Evolutionary conservation across 1,140 invertebrate genomes (phyloP).

Genomic region (Nasonia longicornis): DNA sequence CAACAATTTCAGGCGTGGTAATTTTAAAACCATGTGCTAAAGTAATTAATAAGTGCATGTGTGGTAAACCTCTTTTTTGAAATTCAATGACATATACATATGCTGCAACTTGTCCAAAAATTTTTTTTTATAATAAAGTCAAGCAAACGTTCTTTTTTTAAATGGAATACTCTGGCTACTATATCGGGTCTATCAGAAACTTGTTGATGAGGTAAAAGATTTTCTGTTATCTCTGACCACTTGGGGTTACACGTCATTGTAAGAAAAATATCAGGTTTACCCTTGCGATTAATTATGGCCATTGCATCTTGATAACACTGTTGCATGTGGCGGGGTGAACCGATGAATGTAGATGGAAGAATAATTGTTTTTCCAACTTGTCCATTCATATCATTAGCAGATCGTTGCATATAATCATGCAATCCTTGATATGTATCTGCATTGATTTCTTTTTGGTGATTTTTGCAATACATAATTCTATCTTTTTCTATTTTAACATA

Average conservation of each 20-base stretch:
- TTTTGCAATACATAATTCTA: constrained; percentile 28
- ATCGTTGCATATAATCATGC: constrained; percentile 36
- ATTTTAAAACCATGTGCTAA: constrained; percentile 55
- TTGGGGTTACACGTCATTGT: constrained; percentile 23
- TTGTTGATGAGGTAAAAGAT: no score
- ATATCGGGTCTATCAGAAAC: no score
- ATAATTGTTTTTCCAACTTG: constrained; percentile 52
- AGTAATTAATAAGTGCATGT: constrained; percentile 66
- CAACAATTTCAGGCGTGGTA: not conserved
- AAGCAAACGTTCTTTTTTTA: constrained; percentile 42
- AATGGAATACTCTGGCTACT: not conserved
- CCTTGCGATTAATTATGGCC: no score
- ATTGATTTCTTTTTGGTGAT: no score
- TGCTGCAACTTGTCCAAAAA: constrained; percentile 43
- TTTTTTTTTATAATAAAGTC: constrained; percentile 39
- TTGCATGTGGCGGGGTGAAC: constrained; percentile 58
- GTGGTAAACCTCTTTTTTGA: constrained; percentile 61
- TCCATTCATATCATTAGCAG: constrained; percentile 42
- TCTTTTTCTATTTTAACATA: constrained; percentile 8
- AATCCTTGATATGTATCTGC: not conserved
- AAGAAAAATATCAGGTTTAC: no score
- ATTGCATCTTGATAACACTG: no score
- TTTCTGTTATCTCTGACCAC: no score
- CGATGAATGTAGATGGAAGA: constrained; percentile 60
- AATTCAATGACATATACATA: constrained; percentile 64